phyloP scores from a whole-genome alignment of 1,140 invertebrate genomes.

The Vanessa tameamea region DNA sequence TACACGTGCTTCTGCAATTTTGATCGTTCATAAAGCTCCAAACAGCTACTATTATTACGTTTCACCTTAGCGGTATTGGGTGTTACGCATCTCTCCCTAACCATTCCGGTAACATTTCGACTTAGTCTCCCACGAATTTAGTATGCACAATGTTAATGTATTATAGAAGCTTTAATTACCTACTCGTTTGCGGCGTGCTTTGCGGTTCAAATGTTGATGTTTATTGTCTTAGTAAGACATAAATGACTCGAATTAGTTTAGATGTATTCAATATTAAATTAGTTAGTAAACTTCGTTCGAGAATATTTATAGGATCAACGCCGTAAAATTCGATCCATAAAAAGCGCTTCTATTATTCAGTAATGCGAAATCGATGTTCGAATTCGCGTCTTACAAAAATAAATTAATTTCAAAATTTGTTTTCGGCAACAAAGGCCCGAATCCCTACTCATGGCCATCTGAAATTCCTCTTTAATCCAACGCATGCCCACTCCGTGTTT shows the following conservation, averaged over 20 bases:
- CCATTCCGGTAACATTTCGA: conserved; percentile 64
- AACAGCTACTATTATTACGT: conserved; percentile 77
- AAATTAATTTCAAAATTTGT: conserved; percentile 69
- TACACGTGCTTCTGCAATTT: conserved; percentile 80
- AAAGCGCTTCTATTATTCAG: conserved; percentile 43
- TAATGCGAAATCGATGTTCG: conserved; percentile 64
- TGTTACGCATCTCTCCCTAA: conserved; percentile 67
- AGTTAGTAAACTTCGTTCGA: conserved; percentile 4
- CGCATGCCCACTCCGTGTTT: conserved; percentile 75
- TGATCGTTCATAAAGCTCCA: conserved; percentile 78
- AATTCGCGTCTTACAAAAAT: conserved; percentile 57
- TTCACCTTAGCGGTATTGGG: conserved; percentile 75
- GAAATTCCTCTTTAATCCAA: conserved; percentile 78
- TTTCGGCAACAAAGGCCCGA: conserved; percentile 60
- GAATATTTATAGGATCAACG: conserved; percentile 19
- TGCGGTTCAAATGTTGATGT: conserved; percentile 53
- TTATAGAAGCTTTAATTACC: conserved; percentile 76
- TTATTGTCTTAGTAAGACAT: conserved; percentile 24
- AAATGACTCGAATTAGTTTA: not conserved
- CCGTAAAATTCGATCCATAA: conserved; percentile 21
- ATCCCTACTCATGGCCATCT: conserved; percentile 63
- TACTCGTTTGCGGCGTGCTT: conserved; percentile 67
- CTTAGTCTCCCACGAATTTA: conserved; percentile 72
- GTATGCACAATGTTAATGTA: conserved; percentile 76
- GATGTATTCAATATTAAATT: not conserved